These are phyloP conservation scores for Aspidiotus destructor DNA, from an alignment of 2,888 invertebrate species.

Conservation along the genomic window DNA sequence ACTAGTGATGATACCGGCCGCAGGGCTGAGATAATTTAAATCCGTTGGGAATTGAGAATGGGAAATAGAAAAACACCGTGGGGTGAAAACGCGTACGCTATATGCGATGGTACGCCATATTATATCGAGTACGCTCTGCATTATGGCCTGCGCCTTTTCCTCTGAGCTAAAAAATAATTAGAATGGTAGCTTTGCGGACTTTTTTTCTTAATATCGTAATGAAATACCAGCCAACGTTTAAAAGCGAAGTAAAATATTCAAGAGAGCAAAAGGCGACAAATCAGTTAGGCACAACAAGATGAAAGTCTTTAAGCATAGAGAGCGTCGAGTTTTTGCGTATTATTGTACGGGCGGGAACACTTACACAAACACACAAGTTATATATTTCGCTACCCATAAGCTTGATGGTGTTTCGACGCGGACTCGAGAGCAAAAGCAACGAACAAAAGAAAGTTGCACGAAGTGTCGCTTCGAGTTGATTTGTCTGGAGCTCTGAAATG, in stretches of 20 bases:
- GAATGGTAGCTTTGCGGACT: conserved; percentile 21
- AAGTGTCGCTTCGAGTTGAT: conserved; percentile 11
- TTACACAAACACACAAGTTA: no score
- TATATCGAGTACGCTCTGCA: not conserved
- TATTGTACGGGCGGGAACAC: no score
- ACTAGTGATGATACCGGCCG: not conserved
- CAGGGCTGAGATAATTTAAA: conserved; percentile 7
- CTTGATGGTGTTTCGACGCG: not conserved
- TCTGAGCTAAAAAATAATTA: conserved; percentile 19
- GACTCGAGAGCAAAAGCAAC: not conserved
- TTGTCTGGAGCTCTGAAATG: conserved; percentile 13
- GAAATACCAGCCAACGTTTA: conserved; percentile 19
- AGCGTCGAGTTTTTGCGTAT: conserved; percentile 22
- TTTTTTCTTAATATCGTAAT: conserved; percentile 20
- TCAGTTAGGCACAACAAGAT: conserved; percentile 15
- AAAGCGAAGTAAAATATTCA: conserved; percentile 25
- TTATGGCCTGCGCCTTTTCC: not conserved
- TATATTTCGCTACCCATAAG: conserved; percentile 18
- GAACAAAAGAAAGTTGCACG: not conserved
- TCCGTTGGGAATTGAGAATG: not conserved
- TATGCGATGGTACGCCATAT: not conserved
- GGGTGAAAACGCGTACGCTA: not conserved
- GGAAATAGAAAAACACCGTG: not conserved
- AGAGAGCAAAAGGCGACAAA: conserved; percentile 8
- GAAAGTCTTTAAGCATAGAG: conserved; percentile 20